Evolutionary conservation across 2,797 vertebrate genomes (phyloP), one percentile per base, ranked within the genome.

Genomic region (Enteromius unitaeniatus): DNA sequence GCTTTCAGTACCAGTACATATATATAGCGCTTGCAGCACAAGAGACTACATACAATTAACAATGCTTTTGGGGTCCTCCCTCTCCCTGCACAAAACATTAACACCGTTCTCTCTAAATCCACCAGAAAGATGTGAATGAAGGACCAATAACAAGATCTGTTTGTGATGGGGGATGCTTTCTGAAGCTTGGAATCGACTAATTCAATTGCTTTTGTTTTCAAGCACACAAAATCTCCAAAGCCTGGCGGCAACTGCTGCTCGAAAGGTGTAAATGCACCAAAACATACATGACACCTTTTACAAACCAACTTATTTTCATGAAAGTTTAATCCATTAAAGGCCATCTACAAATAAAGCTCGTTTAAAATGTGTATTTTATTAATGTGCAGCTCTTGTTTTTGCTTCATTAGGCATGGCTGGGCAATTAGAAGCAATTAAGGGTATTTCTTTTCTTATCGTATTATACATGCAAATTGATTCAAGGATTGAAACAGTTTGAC

Each of bases 11-110:
- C 76, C 74, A 74, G 58, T 64, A 83, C 74, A 65, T 37, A 55
- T 37, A 55, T 85, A 62, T 76, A 78, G 90, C 64, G 86, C 85
- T 92, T 87, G 88, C 90, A 90, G 89, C 89, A 91, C 72, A 83
- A 68, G 23, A 77, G 79, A 87, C 87, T 47, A 89, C 88, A 76
- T 90, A 92, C 91, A 91, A 92, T 93, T 91, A 78, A 88, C 88
- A 90, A 47, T 51, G 62, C 31, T 85, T 87, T 81, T 55, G 77
- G 75, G 83, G 86, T 85, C 88, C 84, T 89, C 74, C 6, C 64
- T 84, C 74, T 78, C 69, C 14, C 77, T 28, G 40, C 58, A 47
- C 78, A 65, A 60, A 58, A 73, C 42, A 78, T 67, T 65, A 67
- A 81, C 58, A 82, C 79, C 51, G n/a, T 2, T 68, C 64, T 81